These are phyloP conservation scores for Zaprionus lachaisei DNA, from an alignment of 1,140 invertebrate species.

Conservation along the genomic window DNA sequence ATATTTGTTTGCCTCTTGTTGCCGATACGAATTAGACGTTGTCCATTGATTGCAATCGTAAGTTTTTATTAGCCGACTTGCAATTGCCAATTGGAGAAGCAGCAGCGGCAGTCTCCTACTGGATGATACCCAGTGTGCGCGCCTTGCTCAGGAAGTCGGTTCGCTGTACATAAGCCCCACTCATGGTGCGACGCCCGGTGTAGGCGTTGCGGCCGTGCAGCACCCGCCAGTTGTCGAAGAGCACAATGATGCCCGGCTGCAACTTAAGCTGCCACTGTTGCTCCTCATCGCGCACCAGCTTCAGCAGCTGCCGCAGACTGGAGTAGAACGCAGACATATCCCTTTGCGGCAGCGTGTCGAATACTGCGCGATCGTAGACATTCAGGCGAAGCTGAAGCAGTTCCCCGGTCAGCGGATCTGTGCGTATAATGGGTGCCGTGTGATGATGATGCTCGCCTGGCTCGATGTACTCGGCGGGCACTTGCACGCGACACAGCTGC, in stretches of 20 bases:
- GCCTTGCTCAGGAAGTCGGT: conserved; percentile 87
- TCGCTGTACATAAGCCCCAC: conserved; percentile 87
- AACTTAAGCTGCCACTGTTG: conserved; percentile 87
- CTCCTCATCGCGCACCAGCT: conserved; percentile 85
- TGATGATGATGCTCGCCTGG: conserved; percentile 85
- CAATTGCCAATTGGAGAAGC: conserved; percentile 5
- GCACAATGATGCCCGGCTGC: conserved; percentile 88
- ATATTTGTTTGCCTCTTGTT: conserved; percentile 57
- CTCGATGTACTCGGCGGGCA: conserved; percentile 89
- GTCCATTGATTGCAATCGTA: conserved; percentile 72
- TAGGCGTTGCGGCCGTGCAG: conserved; percentile 89
- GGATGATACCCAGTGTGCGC: conserved; percentile 85
- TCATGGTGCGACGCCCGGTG: conserved; percentile 86
- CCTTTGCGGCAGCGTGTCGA: conserved; percentile 85
- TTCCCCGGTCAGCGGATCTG: conserved; percentile 85
- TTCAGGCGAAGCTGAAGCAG: conserved; percentile 88
- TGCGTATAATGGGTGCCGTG: conserved; percentile 85
- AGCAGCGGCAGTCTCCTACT: conserved; percentile 35
- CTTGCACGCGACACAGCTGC: conserved; percentile 85
- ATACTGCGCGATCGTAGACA: conserved; percentile 88
- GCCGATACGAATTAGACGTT: conserved; percentile 64
- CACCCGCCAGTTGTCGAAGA: conserved; percentile 91
- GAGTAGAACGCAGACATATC: conserved; percentile 87
- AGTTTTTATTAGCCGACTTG: conserved; percentile 65
- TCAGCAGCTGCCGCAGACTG: conserved; percentile 86